These are phyloP conservation scores for Drosophila emarginata DNA, from an alignment of 2,888 invertebrate species.

Conservation along the genomic window DNA sequence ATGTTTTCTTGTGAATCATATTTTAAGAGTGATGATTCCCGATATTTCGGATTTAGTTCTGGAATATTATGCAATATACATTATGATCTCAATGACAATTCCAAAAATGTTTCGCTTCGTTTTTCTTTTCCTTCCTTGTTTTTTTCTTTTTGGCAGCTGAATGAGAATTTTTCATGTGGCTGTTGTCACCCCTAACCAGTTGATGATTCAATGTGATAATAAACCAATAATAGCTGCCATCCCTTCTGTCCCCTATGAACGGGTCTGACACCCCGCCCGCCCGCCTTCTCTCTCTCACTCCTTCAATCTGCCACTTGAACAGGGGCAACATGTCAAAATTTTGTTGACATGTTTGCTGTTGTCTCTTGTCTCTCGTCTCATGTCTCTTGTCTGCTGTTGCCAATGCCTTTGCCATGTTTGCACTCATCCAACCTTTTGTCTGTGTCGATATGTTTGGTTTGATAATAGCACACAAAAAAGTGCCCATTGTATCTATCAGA, in stretches of 20 bases:
- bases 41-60: background rate
- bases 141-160: constrained; percentile 7
- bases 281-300: background rate
- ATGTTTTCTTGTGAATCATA: too few species aligned
- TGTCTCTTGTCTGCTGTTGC: constrained; percentile 25
- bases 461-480: constrained; percentile 44
- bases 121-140: background rate
- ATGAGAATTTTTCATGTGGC: background rate
- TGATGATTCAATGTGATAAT: constrained; percentile 33
- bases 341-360: constrained; percentile 70
- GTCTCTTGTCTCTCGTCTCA: constrained; percentile 18
- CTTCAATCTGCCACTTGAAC: constrained; percentile 57
- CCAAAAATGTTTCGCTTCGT: background rate
- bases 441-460: constrained; percentile 37
- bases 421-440: constrained; percentile 67
- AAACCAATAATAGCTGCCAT: constrained; percentile 47
- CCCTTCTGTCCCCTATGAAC: constrained; percentile 22
- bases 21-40: too few species aligned
- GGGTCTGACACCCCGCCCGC: too few species aligned
- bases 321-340: constrained; percentile 68
- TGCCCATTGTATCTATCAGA: constrained; percentile 48
- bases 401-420: constrained; percentile 51
- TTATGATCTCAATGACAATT: background rate
- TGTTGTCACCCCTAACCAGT: constrained; percentile 7
- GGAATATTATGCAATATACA: background rate